Evolutionary conservation across 2,888 invertebrate species (phyloP).

Genomic region (Drosophila fungiperda): DNA sequence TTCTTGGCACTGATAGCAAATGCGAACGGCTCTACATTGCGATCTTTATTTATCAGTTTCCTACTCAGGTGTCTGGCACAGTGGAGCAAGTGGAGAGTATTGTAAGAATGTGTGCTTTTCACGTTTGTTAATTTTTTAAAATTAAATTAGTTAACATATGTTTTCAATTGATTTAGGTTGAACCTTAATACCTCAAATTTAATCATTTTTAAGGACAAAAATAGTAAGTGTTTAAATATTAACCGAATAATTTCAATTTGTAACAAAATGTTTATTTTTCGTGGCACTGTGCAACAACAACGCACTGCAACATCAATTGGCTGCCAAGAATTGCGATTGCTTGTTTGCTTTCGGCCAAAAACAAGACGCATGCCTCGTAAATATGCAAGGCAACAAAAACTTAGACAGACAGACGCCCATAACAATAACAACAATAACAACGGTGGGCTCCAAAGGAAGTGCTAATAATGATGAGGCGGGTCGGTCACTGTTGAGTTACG

Average conservation of each 20-base stretch:
- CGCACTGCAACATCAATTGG: constrained; percentile 71
- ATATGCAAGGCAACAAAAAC: constrained; percentile 77
- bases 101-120: too few relatives aligned
- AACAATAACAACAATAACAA: constrained; percentile 26
- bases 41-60: constrained; percentile 79
- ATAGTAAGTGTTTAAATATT: background rate
- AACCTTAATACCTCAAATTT: background rate
- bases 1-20: constrained; percentile 66
- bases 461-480: constrained; percentile 70
- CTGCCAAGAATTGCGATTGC: constrained; percentile 61
- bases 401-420: constrained; percentile 74
- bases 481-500: constrained; percentile 76
- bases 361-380: constrained; percentile 77
- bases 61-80: constrained; percentile 65
- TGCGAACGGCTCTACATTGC: constrained; percentile 63
- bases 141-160: background rate
- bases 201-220: background rate
- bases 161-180: background rate
- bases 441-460: constrained; percentile 68
- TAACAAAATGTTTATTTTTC: background rate
- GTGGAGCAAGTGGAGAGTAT: constrained; percentile 32
- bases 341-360: constrained; percentile 53
- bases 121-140: background rate
- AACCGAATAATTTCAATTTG: background rate
- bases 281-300: constrained; percentile 56